These are phyloP conservation scores for Rousettus leschenaultii DNA, from an alignment of 2,113 vertebrate genomes.

Conservation along the genomic window DNA sequence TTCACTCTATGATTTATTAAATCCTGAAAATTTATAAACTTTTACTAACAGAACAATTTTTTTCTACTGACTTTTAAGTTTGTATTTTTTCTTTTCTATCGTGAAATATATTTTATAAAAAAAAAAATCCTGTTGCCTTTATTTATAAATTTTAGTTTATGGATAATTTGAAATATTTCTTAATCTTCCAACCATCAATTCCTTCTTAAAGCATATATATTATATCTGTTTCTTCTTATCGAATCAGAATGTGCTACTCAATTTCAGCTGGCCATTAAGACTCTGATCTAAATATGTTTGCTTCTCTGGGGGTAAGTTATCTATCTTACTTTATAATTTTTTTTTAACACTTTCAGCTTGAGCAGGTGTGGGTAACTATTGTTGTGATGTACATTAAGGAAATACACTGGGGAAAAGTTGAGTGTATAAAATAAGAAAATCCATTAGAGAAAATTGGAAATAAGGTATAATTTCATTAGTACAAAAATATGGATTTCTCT, in stretches of 20 bases:
- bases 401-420: neutral
- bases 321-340: neutral
- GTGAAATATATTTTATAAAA: neutral
- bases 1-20: neutral
- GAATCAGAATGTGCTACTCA: neutral
- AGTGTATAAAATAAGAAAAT: neutral
- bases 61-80: neutral
- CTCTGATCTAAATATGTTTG: neutral
- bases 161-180: neutral
- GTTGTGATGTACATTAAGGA: neutral
- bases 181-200: neutral
- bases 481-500: neutral
- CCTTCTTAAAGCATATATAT: neutral
- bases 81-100: neutral
- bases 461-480: neutral
- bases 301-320: neutral
- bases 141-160: neutral
- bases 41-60: slow-evolving; percentile 14
- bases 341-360: neutral
- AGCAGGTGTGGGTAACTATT: neutral
- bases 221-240: neutral
- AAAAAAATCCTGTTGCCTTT: neutral
- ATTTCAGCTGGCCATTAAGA: neutral
- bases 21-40: neutral
- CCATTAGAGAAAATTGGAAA: neutral